These are phyloP conservation scores for Arion vulgaris DNA, from an alignment of 1,140 invertebrate genomes.

Conservation along the genomic window DNA sequence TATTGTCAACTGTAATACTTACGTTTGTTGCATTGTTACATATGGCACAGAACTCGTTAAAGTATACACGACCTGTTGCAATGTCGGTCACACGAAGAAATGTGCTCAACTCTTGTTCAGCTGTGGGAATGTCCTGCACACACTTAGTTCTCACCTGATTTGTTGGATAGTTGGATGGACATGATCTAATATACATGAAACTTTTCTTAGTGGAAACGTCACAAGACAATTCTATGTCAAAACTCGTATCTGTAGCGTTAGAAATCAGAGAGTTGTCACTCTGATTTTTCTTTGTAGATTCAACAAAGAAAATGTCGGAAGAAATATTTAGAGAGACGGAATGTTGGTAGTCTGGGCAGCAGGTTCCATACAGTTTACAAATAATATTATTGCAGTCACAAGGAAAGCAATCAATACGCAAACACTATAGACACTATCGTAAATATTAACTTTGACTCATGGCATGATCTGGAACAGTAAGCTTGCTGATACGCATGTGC, in stretches of 20 bases:
- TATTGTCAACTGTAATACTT: not conserved
- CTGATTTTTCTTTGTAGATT: too few species aligned
- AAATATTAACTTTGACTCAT: too few species aligned
- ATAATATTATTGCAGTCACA: not conserved
- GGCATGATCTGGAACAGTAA: too few species aligned
- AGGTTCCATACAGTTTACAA: not conserved
- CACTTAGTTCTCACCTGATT: not conserved
- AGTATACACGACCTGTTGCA: not conserved
- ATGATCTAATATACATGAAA: not conserved
- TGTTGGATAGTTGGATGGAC: not conserved
- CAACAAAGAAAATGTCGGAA: too few species aligned
- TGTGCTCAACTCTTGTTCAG: not conserved
- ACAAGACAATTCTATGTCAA: not conserved
- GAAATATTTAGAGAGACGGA: too few species aligned
- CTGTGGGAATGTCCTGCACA: not conserved
- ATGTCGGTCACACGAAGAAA: not conserved
- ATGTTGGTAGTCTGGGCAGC: not conserved
- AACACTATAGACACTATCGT: too few species aligned
- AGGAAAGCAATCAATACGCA: not conserved
- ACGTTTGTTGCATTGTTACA: slow-evolving; percentile 12
- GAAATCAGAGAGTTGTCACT: not conserved
- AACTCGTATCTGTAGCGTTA: not conserved
- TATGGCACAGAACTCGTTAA: not conserved
- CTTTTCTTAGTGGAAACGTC: not conserved
- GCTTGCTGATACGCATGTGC: too few species aligned